Base-by-base conservation (phyloP, 1,140 invertebrate species). In the Brachionus paranguensis region DNA sequence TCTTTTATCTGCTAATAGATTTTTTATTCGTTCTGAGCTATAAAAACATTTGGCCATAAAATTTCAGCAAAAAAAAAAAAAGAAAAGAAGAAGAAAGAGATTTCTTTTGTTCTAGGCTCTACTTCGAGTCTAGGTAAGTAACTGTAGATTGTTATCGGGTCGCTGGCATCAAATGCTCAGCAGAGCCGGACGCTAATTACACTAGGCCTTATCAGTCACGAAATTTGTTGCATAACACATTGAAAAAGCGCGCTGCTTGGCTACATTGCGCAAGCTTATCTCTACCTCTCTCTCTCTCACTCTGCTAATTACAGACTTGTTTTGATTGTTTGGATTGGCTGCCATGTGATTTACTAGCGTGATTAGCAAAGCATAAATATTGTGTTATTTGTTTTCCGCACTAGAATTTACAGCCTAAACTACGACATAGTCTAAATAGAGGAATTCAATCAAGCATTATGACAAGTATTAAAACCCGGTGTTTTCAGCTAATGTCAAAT, bases 31-130 rank as follows among this genome's bases (percentile, higher is more conserved):
- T 60, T 60, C 24, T 14, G 5, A 72, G 68, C 68, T 72, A 72
- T 72, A 72, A 72, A 72, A 72, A 72, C 68, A 72, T 72, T 72
- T 72, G 68, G 68, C 41, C 41, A 72, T 72, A 72, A 72, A 72
- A 72, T 72, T 43, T 72, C 68, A 72, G 0, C 33, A 6, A 37
- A 37, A 72, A 72, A 72, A 72, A 37, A 37, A 72, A 72, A 72
- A 72, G 0, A 27, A 37, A 37, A 72, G 37, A 72, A 72, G 2
- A 24, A 37, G 11, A 37, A 14, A 70, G 29, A 72, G 14, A 41
- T 41, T 72, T n/a, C 14, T 72, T 72, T 41, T n/a, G 29, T 41
- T 43, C 17, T 20, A 14, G 68, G 68, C 68, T 29, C 27, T 29
- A 72, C 33, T 72, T 72, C 29, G 14, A 72, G 68, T 72, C 68